Base-by-base conservation (phyloP, 2,888 invertebrate genomes). In the Sericinus montela region DNA sequence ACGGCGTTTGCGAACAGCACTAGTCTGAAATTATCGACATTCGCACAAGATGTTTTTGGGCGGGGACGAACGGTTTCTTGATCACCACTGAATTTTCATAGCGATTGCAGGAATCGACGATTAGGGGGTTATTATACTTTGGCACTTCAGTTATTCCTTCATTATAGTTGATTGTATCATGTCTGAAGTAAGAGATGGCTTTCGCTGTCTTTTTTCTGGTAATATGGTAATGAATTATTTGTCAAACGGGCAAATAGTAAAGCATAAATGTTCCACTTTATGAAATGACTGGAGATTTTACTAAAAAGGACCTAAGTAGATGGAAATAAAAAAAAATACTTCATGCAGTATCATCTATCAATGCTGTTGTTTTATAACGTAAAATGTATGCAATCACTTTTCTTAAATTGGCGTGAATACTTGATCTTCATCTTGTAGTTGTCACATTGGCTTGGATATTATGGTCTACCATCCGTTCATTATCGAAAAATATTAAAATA, bases 11-110 rank as follows among this genome's bases (percentile, higher is more conserved):
- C 65, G 61, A 59, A 63, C 53, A 58, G 58, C 66, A 67, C 82
- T 79, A 82, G 78, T 64, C 72, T 75, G 70, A 72, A 77, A 85
- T 85, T 84, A 86, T 82, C 83, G 80, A 76, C 75, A 70, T 77
- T 72, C 74, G 65, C 69, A 75, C 72, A 73, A 75, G 77, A 76
- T 68, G 70, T 64, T 65, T 54, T 62, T 72, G 76, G 86, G 84
- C 80, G 71, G 52, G 71, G 60, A 58, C 73, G 84, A 85, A 85
- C 86, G 84, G 81, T 77, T 65, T 64, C 69, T 58, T 59, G 62
- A 61, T 67, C 69, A 61, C 58, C 60, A 58, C 59, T 61, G 75
- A 75, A 71, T 76, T 80, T 77, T 81, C 74, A 80, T 78, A 75
- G 75, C 77, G 65, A 78, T 78, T 74, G 72, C 75, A 60, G 61